Conservation (phyloP, 2,888 invertebrate species). For the Antitype chi region DNA sequence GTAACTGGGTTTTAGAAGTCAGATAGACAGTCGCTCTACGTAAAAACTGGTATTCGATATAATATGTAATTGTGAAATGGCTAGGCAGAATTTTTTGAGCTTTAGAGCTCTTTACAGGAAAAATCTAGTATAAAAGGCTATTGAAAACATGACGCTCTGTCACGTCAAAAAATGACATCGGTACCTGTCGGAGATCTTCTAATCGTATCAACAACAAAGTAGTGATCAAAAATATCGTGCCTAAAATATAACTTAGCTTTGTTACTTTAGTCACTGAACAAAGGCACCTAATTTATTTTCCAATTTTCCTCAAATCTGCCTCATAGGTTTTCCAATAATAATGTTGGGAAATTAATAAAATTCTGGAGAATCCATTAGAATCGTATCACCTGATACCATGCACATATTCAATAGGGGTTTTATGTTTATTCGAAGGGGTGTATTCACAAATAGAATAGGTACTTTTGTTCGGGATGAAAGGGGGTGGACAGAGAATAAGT, state of each 20-base stretch:
- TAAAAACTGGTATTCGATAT: too few relatives aligned
- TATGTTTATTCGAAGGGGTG: constrained; percentile 24
- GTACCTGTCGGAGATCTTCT: neutral
- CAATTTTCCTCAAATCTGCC: constrained; percentile 7
- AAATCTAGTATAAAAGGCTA: neutral
- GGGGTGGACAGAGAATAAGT: constrained; percentile 27
- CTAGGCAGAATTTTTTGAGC: too few relatives aligned
- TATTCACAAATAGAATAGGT: constrained; percentile 57
- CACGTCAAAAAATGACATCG: neutral
- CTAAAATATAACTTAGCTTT: neutral
- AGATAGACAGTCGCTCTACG: too few relatives aligned
- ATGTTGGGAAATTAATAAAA: constrained; percentile 39
- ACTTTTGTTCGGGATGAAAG: constrained; percentile 48
- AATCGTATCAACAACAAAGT: too few relatives aligned
- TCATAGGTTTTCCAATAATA: constrained; percentile 12
- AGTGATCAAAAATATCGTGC: neutral
- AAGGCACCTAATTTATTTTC: neutral
- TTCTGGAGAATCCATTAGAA: constrained; percentile 37
- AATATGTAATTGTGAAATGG: too few relatives aligned
- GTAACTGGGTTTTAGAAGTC: too few relatives aligned
- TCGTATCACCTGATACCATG: constrained; percentile 55
- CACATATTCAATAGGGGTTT: constrained; percentile 57
- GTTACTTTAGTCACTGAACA: neutral
- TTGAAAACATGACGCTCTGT: neutral
- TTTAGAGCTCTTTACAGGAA: neutral